Evolutionary conservation across 2,888 invertebrate species (phyloP), one percentile per base, ranked within the genome.

Genomic region (Diadegma fenestrale): DNA sequence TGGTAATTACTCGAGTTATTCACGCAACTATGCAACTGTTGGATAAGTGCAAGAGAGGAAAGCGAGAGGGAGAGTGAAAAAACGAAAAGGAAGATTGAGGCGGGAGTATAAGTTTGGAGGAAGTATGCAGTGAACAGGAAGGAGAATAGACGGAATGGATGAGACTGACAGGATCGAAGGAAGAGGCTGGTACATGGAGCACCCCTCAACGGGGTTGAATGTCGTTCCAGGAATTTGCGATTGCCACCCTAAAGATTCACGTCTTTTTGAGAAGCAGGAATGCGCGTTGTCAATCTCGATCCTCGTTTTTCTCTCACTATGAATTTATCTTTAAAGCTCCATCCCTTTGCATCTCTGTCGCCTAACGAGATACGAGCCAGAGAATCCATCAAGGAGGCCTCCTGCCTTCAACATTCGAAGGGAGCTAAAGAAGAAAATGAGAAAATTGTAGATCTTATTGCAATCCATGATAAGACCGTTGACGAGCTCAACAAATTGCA

Each of bases 1-100:
- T 82, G 88, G 88, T 90, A 90, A 91, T 91, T 91, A 90, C 90
- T 84, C 84, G 89, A 90, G 91, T 91, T 91, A 91, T 90, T 91
- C 91, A 87, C 89, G 89, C 84, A 88, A 88, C 88, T 88, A 90
- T 89, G 90, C 87, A 86, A 86, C 87, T 82, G 64, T 83, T 68
- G 19, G 61, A 61, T 30, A 58, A 45, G 78, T 63, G 19, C 41
- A 41, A 26, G 19, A 45, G 64, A 48, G 54, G 54, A 43, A 68
- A 63, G 51, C 69, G 75, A 76, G 63, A 19, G 64, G 43, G 43
- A 22, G 63, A 51, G 61, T 58, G 66, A 58, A 45, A 37, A 73
- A 41, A 43, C 14, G 43, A 45, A 37, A 73, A 58, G 51, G 43
- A 43, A 64, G 66, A 37, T 54, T 64, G 30, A 76, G 54, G 54